phyloP scores from a whole-genome alignment of 2,888 invertebrate genomes.

The Orthosia cruda region DNA sequence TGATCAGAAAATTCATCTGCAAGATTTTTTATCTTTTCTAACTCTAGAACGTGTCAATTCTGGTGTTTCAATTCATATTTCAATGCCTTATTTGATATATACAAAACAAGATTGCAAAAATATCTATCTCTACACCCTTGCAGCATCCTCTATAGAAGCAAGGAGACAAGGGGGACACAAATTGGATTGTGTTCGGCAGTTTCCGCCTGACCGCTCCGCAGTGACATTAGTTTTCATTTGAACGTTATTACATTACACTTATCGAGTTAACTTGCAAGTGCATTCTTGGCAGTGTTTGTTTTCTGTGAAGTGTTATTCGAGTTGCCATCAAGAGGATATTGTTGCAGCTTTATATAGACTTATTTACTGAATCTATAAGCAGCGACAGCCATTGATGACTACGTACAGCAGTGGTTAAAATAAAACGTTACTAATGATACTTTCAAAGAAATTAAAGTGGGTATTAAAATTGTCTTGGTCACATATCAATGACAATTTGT shows the following conservation, averaged over 20 bases:
- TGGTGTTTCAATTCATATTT: not conserved
- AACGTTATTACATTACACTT: slow-evolving; percentile 79
- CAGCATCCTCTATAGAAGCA: slow-evolving; percentile 47
- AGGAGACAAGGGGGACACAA: slow-evolving; percentile 74
- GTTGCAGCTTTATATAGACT: not conserved
- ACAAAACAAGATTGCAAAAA: slow-evolving; percentile 6
- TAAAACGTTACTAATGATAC: no score
- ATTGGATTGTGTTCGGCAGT: slow-evolving; percentile 85
- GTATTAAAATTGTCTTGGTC: no score
- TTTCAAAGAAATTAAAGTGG: no score
- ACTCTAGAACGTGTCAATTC: not conserved
- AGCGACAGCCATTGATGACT: no score
- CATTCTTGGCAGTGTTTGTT: slow-evolving; percentile 43
- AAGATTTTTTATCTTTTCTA: not conserved
- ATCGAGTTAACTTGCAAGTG: slow-evolving; percentile 75
- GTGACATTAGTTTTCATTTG: slow-evolving; percentile 90
- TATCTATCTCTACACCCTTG: slow-evolving; percentile 20
- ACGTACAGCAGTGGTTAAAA: no score
- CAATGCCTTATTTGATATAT: not conserved
- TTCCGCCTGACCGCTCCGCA: slow-evolving; percentile 80
- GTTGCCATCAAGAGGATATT: not conserved
- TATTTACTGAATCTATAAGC: no score
- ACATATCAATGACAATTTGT: no score
- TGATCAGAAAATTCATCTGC: not conserved
- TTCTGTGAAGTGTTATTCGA: slow-evolving; percentile 25